Evolutionary conservation across 64 coral and sea anemone species (phyloP), one percentile per base, ranked within the genome.

Genomic region (Dendrophyllia cribrosa): DNA sequence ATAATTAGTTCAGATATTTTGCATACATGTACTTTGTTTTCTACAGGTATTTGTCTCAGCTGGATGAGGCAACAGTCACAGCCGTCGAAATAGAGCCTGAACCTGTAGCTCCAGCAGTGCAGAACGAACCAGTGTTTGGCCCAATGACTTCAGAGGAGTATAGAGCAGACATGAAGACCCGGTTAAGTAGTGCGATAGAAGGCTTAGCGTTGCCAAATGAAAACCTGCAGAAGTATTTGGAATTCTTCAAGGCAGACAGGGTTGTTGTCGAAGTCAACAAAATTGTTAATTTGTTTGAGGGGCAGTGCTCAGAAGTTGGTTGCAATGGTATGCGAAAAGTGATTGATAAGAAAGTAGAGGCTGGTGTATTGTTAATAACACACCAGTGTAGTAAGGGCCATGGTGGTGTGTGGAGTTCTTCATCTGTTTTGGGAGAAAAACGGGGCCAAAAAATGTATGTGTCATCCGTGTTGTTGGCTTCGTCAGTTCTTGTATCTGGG

Each of bases 401-500:
- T 88, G 71, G 71, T 76, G 71, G 86, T 15, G 13, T 63, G 7
- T 76, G 86, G 72, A 75, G 76, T 34, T 88, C 86, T 9, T 88
- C 86, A 43, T 70, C 64, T 59, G 47, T 75, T 2, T 75, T 75
- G 49, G 65, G 48, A n/a, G 63, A 20, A 72, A 86, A 86, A 67
- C 45, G 70, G 17, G 83, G 65, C 5, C 60, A 67, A 71, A 86
- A 86, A 69, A 69, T 86, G 60, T 86, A 51, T 72, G 67, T 87
- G 20, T 72, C 68, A 22, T 72, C 85, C 12, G 72, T 88, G 11
- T 24, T 66, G 75, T 78, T 78, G 20, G 88, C 88, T 21, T 63
- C 76, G 1, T 79, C 75, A 79, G 22, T 90, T 70, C 74, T 90
- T 50, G 49, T 90, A 12, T 68, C 78, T 44, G 89, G 89, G 59